Base-by-base conservation (phyloP, 2,797 vertebrate genomes). In the Anniella stebbinsi region DNA sequence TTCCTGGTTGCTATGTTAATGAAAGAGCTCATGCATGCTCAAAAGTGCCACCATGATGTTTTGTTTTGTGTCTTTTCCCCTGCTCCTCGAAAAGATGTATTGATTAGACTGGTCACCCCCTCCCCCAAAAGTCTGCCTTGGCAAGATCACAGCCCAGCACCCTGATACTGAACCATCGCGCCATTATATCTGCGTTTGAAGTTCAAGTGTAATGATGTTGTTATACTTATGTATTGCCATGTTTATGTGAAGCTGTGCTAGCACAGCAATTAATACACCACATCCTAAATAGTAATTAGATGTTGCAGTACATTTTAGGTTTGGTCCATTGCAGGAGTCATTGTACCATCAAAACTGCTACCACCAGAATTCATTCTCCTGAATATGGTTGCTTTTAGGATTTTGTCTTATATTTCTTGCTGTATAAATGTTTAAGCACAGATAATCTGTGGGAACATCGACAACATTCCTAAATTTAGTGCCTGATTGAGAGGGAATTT, bases 281-380 rank as follows among this genome's bases (percentile, higher is more conserved):
- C n/a, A 54, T 57, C 48, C 30, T 25, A 80, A 73, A 63, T 28
- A 28, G 41, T 45, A 86, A 86, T 86, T 90, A 86, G 51, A 45
- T 48, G 45, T 54, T 85, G 66, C 38, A 2, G n/a, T 80, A 36
- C 25, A 57, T n/a, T 86, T 25, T 51, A 75, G 80, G 38, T 21
- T 86, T 72, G 30, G 54, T 45, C 48, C 38, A 81, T 86, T 63
- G 30, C 76, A 45, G 15, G 3, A 80, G 21, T 41, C 48, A 30
- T 36, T 51, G 45, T 69, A 4, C 78, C 87, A 60, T 60, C 78
- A 60, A 57, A 81, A 51, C 77, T 72, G 77, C 48, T 30, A 21
- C 7, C 18, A 33, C 30, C 4, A 1, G 12, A 33, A n/a, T 67
- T 67, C 57, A 78, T 78, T 78, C 21, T 76, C 17, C 25, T 28